These are phyloP conservation scores for Takifugu bimaculatus DNA, from an alignment of 2,113 vertebrate genomes.

Conservation along the genomic window DNA sequence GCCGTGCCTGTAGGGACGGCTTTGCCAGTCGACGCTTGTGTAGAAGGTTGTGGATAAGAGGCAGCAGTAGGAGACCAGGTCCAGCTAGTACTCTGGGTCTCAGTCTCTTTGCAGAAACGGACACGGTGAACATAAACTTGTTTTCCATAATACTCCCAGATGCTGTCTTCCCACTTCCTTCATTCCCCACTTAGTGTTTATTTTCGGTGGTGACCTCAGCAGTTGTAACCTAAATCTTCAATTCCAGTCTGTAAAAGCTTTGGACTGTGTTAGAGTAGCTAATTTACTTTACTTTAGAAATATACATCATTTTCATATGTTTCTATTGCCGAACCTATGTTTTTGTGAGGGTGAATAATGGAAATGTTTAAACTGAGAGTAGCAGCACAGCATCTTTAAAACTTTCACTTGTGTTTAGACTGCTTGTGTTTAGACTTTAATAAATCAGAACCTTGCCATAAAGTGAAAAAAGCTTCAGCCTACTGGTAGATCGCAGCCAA, in stretches of 20 bases:
- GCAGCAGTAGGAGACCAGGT: background rate
- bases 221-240: constrained; percentile 22
- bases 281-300: too few relatives aligned
- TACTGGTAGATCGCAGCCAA: constrained; percentile 24
- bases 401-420: constrained; percentile 12
- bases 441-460: constrained; percentile 25
- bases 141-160: constrained; percentile 39
- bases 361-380: background rate
- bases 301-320: too few relatives aligned
- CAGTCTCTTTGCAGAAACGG: background rate
- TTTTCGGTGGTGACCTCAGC: constrained; percentile 39
- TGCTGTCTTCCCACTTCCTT: constrained; percentile 9
- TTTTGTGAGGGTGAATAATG: constrained; percentile 11
- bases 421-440: constrained; percentile 13
- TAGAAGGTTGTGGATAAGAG: background rate
- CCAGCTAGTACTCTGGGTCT: background rate
- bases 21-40: background rate
- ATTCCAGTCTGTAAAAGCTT: background rate
- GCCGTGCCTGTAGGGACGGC: background rate
- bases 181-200: constrained; percentile 34
- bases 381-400: constrained; percentile 7
- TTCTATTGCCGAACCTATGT: too few relatives aligned
- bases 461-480: constrained; percentile 9
- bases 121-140: constrained; percentile 32
- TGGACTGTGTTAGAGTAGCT: too few relatives aligned